Conservation (phyloP, 2,888 invertebrate species). For the Lithophane ornitopus region DNA sequence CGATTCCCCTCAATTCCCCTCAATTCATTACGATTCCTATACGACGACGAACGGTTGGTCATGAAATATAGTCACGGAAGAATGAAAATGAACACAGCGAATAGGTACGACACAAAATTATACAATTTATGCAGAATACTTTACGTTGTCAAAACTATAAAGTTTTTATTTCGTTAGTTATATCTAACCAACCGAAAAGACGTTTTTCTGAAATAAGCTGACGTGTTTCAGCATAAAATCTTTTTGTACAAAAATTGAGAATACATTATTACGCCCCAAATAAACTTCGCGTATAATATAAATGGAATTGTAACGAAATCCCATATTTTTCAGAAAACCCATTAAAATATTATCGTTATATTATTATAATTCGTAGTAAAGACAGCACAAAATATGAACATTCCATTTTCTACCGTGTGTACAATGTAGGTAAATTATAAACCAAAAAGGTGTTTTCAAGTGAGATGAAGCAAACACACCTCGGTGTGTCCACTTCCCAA, state of each 20-base stretch:
- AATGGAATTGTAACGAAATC: constrained; percentile 31
- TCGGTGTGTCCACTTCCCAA: constrained; percentile 18
- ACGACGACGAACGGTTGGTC: constrained; percentile 35
- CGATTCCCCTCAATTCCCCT: constrained; percentile 30
- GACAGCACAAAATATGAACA: neutral
- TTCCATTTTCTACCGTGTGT: neutral
- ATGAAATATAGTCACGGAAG: constrained; percentile 46
- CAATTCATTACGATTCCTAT: constrained; percentile 47
- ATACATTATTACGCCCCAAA: constrained; percentile 29
- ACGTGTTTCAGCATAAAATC: constrained; percentile 22
- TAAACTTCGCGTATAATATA: constrained; percentile 28
- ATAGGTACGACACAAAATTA: constrained; percentile 35
- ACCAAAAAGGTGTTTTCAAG: neutral
- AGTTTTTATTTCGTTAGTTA: constrained; percentile 17
- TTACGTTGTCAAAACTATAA: constrained; percentile 36
- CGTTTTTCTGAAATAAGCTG: constrained; percentile 20
- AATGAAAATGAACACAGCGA: constrained; percentile 32
- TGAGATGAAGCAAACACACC: neutral
- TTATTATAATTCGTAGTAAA: constrained; percentile 10
- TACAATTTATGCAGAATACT: constrained; percentile 33
- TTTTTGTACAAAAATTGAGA: constrained; percentile 35
- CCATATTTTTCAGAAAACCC: constrained; percentile 11
- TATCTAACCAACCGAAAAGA: constrained; percentile 28
- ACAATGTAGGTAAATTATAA: neutral
- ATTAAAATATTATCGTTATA: constrained; percentile 1